Evolutionary conservation across 2,113 vertebrate species (phyloP).

Genomic region (Anguilla rostrata): DNA sequence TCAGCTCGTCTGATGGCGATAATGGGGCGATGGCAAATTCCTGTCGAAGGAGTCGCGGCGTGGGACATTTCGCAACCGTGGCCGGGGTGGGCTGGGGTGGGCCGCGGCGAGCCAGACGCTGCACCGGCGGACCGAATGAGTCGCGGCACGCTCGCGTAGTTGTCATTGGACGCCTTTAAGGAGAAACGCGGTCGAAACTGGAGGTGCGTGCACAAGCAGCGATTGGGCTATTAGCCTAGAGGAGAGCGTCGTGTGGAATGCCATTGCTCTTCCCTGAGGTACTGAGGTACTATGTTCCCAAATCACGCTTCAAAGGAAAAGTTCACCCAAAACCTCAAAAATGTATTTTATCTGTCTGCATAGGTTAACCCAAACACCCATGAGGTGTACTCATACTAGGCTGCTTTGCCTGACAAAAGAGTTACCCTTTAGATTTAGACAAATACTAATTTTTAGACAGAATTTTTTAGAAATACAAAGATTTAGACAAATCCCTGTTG

Average conservation of each 20-base stretch:
- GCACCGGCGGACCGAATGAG: conserved; percentile 60
- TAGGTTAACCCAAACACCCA: no score
- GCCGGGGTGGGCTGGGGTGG: conserved; percentile 70
- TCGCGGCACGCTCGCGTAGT: conserved; percentile 69
- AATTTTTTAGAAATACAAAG: no score
- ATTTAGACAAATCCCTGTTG: no score
- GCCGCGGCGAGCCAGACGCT: conserved; percentile 55
- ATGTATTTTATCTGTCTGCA: no score
- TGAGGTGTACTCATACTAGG: no score
- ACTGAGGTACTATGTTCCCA: neutral
- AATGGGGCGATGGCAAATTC: conserved; percentile 78
- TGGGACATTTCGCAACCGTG: conserved; percentile 63
- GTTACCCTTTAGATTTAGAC: no score
- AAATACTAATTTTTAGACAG: no score
- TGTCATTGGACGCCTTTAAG: conserved; percentile 68
- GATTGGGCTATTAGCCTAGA: conserved; percentile 41
- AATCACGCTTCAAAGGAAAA: neutral
- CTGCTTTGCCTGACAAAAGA: no score
- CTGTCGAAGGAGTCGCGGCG: conserved; percentile 67
- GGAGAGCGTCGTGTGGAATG: conserved; percentile 13
- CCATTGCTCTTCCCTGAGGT: neutral
- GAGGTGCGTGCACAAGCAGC: conserved; percentile 48
- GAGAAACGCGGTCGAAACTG: conserved; percentile 60
- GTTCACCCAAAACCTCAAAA: no score
- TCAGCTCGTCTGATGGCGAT: conserved; percentile 79